Percentiles rank a stretch among this genome's conserved stretches.
Evolutionary conservation across 2,797 vertebrate species (phyloP).

Genomic region (Amblyraja radiata): DNA sequence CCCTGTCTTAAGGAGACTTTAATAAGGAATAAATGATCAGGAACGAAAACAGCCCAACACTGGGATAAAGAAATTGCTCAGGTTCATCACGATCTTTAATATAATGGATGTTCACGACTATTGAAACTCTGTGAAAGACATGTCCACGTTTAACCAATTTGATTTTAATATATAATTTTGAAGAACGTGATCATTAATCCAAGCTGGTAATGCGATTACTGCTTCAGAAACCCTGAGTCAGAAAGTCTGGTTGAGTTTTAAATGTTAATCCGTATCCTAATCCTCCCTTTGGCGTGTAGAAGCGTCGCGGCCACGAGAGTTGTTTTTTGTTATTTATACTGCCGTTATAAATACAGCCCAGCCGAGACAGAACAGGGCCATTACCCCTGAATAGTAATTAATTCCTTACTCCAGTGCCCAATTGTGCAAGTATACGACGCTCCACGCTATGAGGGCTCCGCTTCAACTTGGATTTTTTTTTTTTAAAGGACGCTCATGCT

Average conservation of each 20-base stretch:
- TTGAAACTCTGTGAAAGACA: conserved; percentile 10
- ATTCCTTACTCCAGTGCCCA: conserved; percentile 57
- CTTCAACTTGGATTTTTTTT: conserved; percentile 47
- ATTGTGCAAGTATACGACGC: conserved; percentile 52
- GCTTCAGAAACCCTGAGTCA: conserved; percentile 67
- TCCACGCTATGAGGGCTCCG: conserved; percentile 46
- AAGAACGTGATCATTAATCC: conserved; percentile 58
- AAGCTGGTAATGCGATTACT: conserved; percentile 68
- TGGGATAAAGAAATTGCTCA: conserved; percentile 49
- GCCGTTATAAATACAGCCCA: conserved; percentile 48
- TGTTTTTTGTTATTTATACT: conserved; percentile 51
- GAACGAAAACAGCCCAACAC: conserved; percentile 60
- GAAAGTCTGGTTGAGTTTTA: conserved; percentile 74
- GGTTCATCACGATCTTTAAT: conserved; percentile 44
- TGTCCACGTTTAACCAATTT: conserved; percentile 45
- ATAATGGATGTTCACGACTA: neutral
- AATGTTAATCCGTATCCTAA: conserved; percentile 80
- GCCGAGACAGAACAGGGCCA: conserved; percentile 48
- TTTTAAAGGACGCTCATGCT: conserved; percentile 42
- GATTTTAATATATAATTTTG: conserved; percentile 64
- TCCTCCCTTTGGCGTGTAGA: conserved; percentile 61
- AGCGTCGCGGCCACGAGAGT: conserved; percentile 50
- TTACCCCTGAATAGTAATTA: conserved; percentile 58
- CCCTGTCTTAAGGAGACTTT: conserved; percentile 68
- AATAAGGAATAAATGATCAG: conserved; percentile 72